These are phyloP conservation scores for Agelastica alni DNA, from an alignment of 2,888 invertebrate genomes.

Conservation along the genomic window DNA sequence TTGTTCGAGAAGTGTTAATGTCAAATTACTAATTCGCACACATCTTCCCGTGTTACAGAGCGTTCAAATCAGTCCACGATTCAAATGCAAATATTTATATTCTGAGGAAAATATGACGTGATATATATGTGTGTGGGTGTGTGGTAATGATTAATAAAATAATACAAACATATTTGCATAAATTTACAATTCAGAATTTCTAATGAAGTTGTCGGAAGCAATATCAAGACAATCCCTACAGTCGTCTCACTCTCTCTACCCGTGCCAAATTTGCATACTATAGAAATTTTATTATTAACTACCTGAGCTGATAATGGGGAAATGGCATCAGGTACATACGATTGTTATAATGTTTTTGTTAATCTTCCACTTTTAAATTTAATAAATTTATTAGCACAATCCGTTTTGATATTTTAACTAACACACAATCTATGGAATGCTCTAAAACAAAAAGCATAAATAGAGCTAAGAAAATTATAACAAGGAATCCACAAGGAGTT, in stretches of 20 bases:
- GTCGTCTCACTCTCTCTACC: constrained; percentile 8
- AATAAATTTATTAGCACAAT: too few species aligned
- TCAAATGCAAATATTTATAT: constrained; percentile 24
- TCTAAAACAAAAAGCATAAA: too few species aligned
- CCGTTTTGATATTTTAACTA: too few species aligned
- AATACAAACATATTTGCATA: constrained; percentile 26
- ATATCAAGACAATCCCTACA: constrained; percentile 22
- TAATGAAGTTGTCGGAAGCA: constrained; percentile 18
- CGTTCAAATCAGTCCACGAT: constrained; percentile 17
- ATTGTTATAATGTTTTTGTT: too few species aligned
- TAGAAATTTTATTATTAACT: constrained; percentile 23
- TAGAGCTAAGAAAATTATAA: too few species aligned
- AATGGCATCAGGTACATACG: too few species aligned
- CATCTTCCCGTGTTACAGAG: constrained; percentile 11
- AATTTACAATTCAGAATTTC: constrained; percentile 26
- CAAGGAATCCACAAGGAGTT: too few species aligned
- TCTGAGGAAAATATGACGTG: constrained; percentile 24
- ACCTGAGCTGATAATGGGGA: constrained; percentile 15
- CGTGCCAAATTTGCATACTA: constrained; percentile 23
- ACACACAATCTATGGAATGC: too few species aligned
- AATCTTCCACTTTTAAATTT: too few species aligned
- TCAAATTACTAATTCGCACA: constrained; percentile 2
- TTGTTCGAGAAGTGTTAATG: neutral
- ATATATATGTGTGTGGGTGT: constrained; percentile 22
- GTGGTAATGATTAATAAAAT: constrained; percentile 26